Base-by-base conservation (phyloP, 1,140 invertebrate species). In the Drosophila pandora region DNA sequence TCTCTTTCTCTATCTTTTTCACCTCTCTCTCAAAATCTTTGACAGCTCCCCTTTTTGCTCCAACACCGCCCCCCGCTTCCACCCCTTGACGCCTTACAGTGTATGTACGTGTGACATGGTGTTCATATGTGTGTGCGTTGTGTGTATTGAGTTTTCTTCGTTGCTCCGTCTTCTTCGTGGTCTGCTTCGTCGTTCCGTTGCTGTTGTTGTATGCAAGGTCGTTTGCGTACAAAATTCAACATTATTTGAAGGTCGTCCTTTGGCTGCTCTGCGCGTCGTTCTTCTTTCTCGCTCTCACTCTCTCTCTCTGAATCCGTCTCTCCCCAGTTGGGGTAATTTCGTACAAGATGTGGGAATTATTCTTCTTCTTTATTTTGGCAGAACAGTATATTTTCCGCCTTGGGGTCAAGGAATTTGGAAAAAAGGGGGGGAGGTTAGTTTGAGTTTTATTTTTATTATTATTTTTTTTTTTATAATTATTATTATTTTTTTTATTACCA, bases 181-280 rank as follows among this genome's bases (percentile, higher is more conserved):
- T 54, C 79, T 62, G 61, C 59, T 85, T 76, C 77, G 61, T 71
- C 60, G 56, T 56, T 55, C 55, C 69, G 55, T 68, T 61, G 78
- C 78, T 87, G 83, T 87, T 87, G 85, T 73, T 90, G 76, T 91
- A 79, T 90, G 84, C 90, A 91, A 91, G 90, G 90, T 91, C 90
- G 90, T 91, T 91, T 91, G 90, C 90, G 90, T 91, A 91, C 87
- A 91, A 91, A 91, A 79, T 91, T 90, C 84, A 91, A 74, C 84
- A 91, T 91, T 91, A 89, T 90, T 91, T 91, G 90, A 91, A 91
- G 90, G 90, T 91, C 90, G 90, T 91, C 90, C 90, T 90, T 91
- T 91, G 77, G 74, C 61, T 71, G 73, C 67, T 76, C 73, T 74
- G 69, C 68, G 69, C 72, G 62, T 76, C 62, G 56, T 52, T 64